Base-by-base conservation (phyloP, 2,113 vertebrate genomes). In the Neolamprologus caudopunctatus region DNA sequence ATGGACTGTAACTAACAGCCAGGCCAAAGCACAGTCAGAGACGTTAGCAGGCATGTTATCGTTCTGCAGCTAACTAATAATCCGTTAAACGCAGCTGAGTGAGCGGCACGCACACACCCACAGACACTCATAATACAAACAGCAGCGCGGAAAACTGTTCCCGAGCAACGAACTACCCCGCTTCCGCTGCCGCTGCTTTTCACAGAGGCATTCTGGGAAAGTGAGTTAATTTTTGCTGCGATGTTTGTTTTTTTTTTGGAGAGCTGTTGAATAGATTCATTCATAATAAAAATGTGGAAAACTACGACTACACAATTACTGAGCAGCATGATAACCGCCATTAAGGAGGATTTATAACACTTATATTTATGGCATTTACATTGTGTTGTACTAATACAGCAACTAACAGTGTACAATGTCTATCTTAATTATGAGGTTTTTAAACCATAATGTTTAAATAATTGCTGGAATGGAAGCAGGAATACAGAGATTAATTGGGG, bases 91-190 rank as follows among this genome's bases (percentile, higher is more conserved):
- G 55, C 35, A 84, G 42, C 5, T 19, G 9, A 55, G 8, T 13
- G 31, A 61, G 45, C 6, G 3, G 1, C 45, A 28, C n/a, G 19
- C 19, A 14, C 14, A 35, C 28, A 66, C 11, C 45, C 8, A 24
- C 12, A 75, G 16, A 31, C 16, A 53, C 82, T 61, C 37, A 57
- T 1, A 82, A 57, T 3, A 83, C 63, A 66, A 83, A 58, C 81
- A 2, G 58, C 58, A 83, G 90, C 93, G 92, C 92, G 92, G 84
- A 85, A 89, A 93, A 80, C 79, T 35, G 89, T 93, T 47, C 79
- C 90, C 54, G 47, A 88, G 90, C 93, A 92, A 92, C 93, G 61
- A 82, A 63, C 24, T 80, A 87, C 94, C 89, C 93, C 94, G 95
- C 95, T 91, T 88, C 82, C 78, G 19, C 85, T 63, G 85, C 87